Conservation (phyloP, 2,113 vertebrate species). For the Myanophis thanlyinensis region DNA sequence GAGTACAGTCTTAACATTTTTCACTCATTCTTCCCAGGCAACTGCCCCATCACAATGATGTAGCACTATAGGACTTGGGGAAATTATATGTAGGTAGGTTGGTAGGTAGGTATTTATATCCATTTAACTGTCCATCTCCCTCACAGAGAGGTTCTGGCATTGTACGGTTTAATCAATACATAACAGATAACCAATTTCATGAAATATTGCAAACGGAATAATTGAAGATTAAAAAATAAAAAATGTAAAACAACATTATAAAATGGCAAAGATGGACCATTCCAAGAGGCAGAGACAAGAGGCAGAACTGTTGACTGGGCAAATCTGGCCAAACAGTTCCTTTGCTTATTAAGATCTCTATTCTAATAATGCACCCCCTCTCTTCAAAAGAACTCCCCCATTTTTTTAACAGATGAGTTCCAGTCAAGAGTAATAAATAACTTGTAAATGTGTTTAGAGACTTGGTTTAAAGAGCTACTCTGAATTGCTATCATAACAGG, state of each 20-base stretch:
- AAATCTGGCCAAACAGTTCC: neutral
- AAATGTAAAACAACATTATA: neutral
- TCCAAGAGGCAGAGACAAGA: neutral
- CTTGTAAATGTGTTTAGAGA: conserved; percentile 60
- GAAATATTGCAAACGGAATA: neutral
- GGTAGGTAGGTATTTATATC: neutral
- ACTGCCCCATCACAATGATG: neutral
- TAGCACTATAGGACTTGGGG: neutral
- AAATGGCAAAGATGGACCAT: neutral
- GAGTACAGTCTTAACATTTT: neutral
- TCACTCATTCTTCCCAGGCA: neutral
- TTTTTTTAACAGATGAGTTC: conserved; percentile 48
- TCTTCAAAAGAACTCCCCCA: conserved; percentile 34
- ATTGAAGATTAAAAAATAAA: neutral
- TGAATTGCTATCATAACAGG: conserved; percentile 47
- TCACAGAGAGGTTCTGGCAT: neutral
- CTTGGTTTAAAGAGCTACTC: conserved; percentile 62
- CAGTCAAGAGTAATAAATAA: conserved; percentile 49
- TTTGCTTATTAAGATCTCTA: neutral
- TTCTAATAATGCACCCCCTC: neutral
- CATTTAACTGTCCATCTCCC: neutral
- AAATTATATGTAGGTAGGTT: neutral
- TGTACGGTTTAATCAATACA: neutral
- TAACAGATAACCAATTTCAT: neutral
- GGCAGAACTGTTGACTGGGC: neutral